These are phyloP conservation scores for Rhynchonycteris naso DNA, from an alignment of 2,797 vertebrate genomes.

Conservation along the genomic window DNA sequence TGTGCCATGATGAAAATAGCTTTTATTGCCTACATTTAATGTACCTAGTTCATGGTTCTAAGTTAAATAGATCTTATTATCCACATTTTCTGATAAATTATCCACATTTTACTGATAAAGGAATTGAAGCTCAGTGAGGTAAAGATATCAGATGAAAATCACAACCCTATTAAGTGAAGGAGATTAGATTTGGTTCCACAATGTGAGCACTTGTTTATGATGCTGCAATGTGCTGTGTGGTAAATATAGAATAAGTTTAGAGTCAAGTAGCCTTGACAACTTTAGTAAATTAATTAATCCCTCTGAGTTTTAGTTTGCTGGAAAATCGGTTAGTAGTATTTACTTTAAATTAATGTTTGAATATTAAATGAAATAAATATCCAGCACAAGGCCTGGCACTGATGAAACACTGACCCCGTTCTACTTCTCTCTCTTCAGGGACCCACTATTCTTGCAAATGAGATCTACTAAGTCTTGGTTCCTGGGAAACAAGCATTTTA, in stretches of 20 bases:
- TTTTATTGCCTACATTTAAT: neutral
- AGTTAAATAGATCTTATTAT: neutral
- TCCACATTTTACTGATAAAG: neutral
- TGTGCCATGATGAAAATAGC: slow-evolving; percentile 27
- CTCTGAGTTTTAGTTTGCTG: slow-evolving; percentile 22
- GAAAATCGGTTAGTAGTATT: slow-evolving; percentile 3
- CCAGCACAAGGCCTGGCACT: neutral
- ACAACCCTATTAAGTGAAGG: neutral
- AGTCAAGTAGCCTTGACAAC: slow-evolving; percentile 9
- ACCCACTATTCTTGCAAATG: neutral
- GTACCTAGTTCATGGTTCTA: neutral
- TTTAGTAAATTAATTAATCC: slow-evolving; percentile 60
- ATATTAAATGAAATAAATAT: slow-evolving; percentile 35
- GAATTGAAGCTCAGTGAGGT: neutral
- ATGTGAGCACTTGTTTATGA: neutral
- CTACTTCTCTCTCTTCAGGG: neutral
- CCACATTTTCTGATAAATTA: neutral
- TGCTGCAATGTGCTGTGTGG: neutral
- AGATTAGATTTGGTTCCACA: neutral
- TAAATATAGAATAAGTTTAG: neutral
- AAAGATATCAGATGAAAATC: neutral
- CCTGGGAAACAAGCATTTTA: neutral
- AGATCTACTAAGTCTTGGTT: neutral
- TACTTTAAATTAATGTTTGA: slow-evolving; percentile 25
- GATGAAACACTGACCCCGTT: neutral